These are phyloP conservation scores for Palythoa heliodiscus DNA, from an alignment of 92 coral and sea anemone genomes.

Conservation along the genomic window DNA sequence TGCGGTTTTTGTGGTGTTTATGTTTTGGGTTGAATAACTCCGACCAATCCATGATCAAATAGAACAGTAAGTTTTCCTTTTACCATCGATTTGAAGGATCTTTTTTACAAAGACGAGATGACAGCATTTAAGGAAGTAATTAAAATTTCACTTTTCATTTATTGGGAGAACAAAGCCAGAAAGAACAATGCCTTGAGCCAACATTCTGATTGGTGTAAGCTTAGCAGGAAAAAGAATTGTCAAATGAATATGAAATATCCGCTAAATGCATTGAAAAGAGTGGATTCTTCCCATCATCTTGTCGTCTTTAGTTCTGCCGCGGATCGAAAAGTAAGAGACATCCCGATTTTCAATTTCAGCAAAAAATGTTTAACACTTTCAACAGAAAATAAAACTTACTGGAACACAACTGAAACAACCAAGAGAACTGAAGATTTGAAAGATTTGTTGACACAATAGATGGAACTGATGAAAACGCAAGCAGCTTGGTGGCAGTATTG, in stretches of 20 bases:
- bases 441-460: conserved; percentile 41
- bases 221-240: conserved; percentile 39
- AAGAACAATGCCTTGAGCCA: conserved; percentile 71
- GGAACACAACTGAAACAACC: conserved; percentile 22
- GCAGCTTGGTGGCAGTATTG: conserved; percentile 44
- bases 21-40: conserved; percentile 42
- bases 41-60: conserved; percentile 6
- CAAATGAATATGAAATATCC: conserved; percentile 30
- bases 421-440: conserved; percentile 15
- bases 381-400: neutral
- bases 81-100: conserved; percentile 18
- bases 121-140: conserved; percentile 85
- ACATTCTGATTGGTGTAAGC: conserved; percentile 68
- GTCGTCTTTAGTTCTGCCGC: neutral
- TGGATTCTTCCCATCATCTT: conserved; percentile 16
- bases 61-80: neutral
- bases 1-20: conserved; percentile 78
- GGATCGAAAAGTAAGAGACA: neutral
- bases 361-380: neutral
- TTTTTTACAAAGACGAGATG: conserved; percentile 45
- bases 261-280: conserved; percentile 22
- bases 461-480: conserved; percentile 10
- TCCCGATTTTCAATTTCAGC: neutral
- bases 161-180: conserved; percentile 68
- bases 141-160: conserved; percentile 92